Evolutionary conservation across 2,888 invertebrate genomes (phyloP), one percentile per base, ranked within the genome.

Genomic region (Tenthredo distinguenda): DNA sequence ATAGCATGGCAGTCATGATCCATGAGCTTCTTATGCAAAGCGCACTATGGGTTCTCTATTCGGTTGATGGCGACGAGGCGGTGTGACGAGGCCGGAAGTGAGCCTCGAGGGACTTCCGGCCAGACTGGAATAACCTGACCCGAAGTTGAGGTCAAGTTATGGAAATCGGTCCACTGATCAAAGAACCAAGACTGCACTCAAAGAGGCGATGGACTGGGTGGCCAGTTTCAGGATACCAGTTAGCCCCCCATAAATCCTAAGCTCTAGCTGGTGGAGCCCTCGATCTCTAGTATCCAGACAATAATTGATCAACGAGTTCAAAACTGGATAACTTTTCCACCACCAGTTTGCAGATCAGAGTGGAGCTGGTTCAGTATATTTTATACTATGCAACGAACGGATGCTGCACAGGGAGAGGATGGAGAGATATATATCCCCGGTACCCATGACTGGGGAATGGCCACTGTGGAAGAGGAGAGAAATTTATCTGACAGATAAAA

Each of bases 401-500:
- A 72, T 72, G 72, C 72, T 34, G 68, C 26, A 68, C n/a, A n/a
- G 58, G 21, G n/a, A 10, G 72, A 72, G 40, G n/a, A 37, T 72
- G 72, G 43, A 40, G 21, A 68, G 40, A 40, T 72, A 72, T 72
- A 72, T 37, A 21, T 72, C 72, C 71, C 40, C 72, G 40, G 72
- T 12, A 43, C 43, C 72, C 72, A 72, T 72, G 72, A 43, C 43
- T 21, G 43, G 72, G 72, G 40, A 72, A 72, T 40, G 72, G 40
- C 72, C 26, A 77, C 15, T 50, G 50, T 47, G 47, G n/a, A 77
- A 50, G 77, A 77, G 77, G 31, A 81, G 79, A 81, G 86, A 91
- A 93, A 93, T 92, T 92, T 92, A 92, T 93, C 91, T 88, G 89
- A 86, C 89, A 88, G 91, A 93, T 93, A 92, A 92, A 92, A 92